A percentile compares a stretch with the other conserved stretches of the same genome.
phyloP scores from a whole-genome alignment of 2,797 vertebrate genomes.

The Channa striata region DNA sequence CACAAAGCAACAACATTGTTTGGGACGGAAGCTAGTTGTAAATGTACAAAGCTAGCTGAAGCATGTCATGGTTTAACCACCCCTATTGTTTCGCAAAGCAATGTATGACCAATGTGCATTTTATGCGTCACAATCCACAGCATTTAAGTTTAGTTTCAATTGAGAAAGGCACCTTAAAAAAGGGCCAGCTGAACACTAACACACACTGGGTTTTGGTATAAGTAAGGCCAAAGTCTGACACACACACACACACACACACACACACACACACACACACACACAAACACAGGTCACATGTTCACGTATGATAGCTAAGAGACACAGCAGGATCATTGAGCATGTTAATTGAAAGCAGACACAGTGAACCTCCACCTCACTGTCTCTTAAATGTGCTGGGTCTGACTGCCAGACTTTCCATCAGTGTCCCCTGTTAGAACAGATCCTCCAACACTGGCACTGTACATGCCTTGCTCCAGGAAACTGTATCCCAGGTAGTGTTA shows the following conservation, averaged over 20 bases:
- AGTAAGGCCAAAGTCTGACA: background rate
- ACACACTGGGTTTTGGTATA: too few relatives aligned
- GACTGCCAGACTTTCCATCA: constrained; percentile 1
- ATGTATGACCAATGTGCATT: too few relatives aligned
- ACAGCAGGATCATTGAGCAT: constrained; percentile 69
- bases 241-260: background rate
- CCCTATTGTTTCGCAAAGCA: too few relatives aligned
- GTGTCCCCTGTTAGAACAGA: constrained; percentile 8
- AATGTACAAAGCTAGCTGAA: too few relatives aligned
- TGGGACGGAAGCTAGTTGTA: too few relatives aligned
- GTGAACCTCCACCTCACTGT: constrained; percentile 13
- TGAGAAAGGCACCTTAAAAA: too few relatives aligned
- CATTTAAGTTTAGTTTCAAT: too few relatives aligned
- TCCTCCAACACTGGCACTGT: background rate
- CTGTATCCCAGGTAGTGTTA: background rate
- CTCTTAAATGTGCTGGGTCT: constrained; percentile 1
- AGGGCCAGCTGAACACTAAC: too few relatives aligned
- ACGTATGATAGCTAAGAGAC: constrained; percentile 68
- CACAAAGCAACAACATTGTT: too few relatives aligned
- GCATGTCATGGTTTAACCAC: too few relatives aligned
- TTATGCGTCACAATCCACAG: too few relatives aligned
- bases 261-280: constrained; percentile 3
- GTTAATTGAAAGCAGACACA: constrained; percentile 75
- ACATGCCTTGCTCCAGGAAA: constrained; percentile 1
- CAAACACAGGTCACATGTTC: constrained; percentile 42